These are phyloP conservation scores for roundworm (Caenorhabditis elegans) DNA, from an alignment of 1,140 invertebrate genomes.

Conservation along the genomic window DNA sequence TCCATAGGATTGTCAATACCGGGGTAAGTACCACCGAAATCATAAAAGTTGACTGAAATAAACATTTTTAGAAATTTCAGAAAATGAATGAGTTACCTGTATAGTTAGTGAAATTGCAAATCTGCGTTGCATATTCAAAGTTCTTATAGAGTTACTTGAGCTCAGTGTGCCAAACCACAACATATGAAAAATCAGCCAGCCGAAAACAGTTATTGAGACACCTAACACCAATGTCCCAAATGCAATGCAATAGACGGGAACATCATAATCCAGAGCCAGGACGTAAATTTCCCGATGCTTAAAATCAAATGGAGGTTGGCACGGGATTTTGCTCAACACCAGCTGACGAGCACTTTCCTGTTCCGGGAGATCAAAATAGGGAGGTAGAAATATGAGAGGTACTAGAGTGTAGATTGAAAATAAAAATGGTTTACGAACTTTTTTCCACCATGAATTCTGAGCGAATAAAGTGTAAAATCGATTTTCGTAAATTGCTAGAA, in stretches of 20 bases:
- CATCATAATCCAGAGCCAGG: neutral
- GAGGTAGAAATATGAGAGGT: neutral
- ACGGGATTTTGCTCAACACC: neutral
- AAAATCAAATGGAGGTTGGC: neutral
- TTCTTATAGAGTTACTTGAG: neutral
- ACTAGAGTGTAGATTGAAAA: neutral
- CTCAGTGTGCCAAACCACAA: neutral
- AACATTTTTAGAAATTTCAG: too few species aligned
- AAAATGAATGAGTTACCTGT: neutral
- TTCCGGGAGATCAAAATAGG: neutral
- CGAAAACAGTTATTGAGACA: neutral
- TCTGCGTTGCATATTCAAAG: neutral
- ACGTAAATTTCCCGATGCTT: neutral
- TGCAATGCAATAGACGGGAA: neutral
- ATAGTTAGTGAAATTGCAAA: neutral
- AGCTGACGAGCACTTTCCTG: neutral
- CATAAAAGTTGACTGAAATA: neutral
- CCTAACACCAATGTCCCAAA: neutral
- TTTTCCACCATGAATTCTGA: neutral
- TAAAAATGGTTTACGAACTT: neutral
- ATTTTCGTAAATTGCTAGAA: neutral
- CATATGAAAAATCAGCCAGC: neutral
- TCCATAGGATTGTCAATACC: neutral
- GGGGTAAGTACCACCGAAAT: neutral
- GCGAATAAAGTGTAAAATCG: neutral